Conservation (phyloP, 2,113 vertebrate genomes). For the Chlorodrepanis virens region DNA sequence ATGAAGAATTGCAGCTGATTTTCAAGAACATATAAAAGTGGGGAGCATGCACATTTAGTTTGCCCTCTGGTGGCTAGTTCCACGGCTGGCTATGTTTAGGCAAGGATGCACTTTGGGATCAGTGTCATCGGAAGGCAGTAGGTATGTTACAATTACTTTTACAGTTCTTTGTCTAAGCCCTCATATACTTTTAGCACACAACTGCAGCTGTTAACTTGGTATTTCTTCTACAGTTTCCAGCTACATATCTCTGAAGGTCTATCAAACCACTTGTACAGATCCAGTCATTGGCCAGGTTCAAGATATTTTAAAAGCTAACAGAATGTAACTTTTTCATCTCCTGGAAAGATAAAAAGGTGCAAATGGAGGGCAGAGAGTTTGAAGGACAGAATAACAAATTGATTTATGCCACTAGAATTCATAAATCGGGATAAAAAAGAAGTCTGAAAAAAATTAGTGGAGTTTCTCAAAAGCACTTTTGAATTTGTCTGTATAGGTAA, state of each 20-base stretch:
- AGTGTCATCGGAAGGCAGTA: neutral
- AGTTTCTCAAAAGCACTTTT: neutral
- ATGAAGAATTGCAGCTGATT: neutral
- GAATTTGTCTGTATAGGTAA: neutral
- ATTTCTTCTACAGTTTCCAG: neutral
- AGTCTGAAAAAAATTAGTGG: neutral
- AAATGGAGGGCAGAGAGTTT: neutral
- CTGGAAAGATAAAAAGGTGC: neutral
- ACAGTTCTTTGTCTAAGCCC: neutral
- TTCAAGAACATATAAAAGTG: neutral
- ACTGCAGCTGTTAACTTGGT: neutral
- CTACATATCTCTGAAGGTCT: neutral
- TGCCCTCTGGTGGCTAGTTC: slow-evolving; percentile 24
- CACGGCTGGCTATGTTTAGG: accelerated
- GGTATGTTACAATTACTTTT: neutral
- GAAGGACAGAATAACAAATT: neutral
- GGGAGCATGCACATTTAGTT: neutral
- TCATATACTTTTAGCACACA: neutral
- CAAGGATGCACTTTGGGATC: neutral
- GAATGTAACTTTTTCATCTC: neutral
- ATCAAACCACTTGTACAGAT: neutral
- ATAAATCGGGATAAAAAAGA: neutral
- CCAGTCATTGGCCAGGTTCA: neutral
- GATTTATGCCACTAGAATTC: neutral
- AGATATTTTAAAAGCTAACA: neutral